Evolutionary conservation across 2,888 invertebrate species (phyloP).

Genomic region (Biston betularia): DNA sequence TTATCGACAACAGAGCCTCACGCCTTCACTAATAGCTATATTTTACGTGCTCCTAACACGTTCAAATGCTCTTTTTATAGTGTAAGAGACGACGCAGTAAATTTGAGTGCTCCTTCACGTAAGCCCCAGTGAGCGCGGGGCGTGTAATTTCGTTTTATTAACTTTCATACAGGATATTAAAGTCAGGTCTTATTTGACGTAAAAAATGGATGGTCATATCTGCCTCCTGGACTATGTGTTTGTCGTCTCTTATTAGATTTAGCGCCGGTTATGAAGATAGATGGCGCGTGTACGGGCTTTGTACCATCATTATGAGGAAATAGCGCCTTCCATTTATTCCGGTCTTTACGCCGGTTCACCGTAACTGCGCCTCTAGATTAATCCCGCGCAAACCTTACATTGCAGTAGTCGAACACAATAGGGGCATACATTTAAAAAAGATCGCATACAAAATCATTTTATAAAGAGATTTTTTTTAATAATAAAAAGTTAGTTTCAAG

Average conservation of each 20-base stretch:
- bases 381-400: background rate
- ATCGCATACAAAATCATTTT: no score
- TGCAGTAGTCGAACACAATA: background rate
- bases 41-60: constrained; percentile 62
- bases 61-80: constrained; percentile 70
- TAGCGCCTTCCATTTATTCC: constrained; percentile 16
- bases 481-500: no score
- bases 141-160: constrained; percentile 76
- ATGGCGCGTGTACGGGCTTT: constrained; percentile 14
- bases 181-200: constrained; percentile 52
- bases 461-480: no score
- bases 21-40: constrained; percentile 48
- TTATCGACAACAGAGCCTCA: constrained; percentile 33
- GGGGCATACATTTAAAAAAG: background rate
- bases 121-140: constrained; percentile 59
- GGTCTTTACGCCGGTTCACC: constrained; percentile 4
- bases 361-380: background rate
- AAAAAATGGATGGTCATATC: constrained; percentile 42
- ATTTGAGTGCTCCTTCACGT: constrained; percentile 67
- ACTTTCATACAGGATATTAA: constrained; percentile 64
- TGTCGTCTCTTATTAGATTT: constrained; percentile 34
- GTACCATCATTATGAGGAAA: constrained; percentile 7
- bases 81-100: constrained; percentile 66
- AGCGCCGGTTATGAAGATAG: constrained; percentile 31
- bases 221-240: constrained; percentile 30